Evolutionary conservation across 2,113 vertebrate species (phyloP), one percentile per base, ranked within the genome.

Genomic region (Perognathus longimembris): DNA sequence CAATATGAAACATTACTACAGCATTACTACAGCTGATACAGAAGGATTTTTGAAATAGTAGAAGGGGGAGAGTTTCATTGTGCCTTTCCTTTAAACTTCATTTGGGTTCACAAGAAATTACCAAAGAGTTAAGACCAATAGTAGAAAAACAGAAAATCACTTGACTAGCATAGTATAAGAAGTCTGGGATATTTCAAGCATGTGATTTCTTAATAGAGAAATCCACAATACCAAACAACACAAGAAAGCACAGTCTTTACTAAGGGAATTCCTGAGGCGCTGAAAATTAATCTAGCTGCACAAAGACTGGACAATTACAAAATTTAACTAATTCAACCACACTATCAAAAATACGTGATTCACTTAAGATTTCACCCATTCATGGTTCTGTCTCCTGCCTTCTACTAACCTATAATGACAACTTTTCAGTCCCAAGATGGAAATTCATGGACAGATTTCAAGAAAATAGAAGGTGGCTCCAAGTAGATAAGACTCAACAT

Each of bases 121-220:
- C 7, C 12, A 57, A 91, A 74, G 10, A 91, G 87, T 80, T 32
- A 34, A 59, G 20, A 71, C 1, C 26, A 30, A n/a, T 18, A 42
- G 0, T 3, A 38, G 4, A 64, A 57, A 87, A 88, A 61, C 2
- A 82, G 86, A 38, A 83, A 89, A 78, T 85, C 28, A 84, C 14
- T 50, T 9, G 8, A 21, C 32, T 57, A 73, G 32, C 86, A 77
- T 92, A 73, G 36, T 74, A 84, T 63, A 89, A 32, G 8, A 66
- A 88, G 84, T 75, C 45, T 96, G 73, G 28, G 76, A 81, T 87
- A 71, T 61, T 95, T 50, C 64, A 91, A 81, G 77, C 85, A 78
- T 42, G 77, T 85, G 45, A 54, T 20, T 88, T 57, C 92, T 84
- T 91, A 93, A 89, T 74, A 90, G 67, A 89, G 38, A 89, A 94